Evolutionary conservation across 2,113 vertebrate genomes (phyloP).

Genomic region (Podiceps cristatus): DNA sequence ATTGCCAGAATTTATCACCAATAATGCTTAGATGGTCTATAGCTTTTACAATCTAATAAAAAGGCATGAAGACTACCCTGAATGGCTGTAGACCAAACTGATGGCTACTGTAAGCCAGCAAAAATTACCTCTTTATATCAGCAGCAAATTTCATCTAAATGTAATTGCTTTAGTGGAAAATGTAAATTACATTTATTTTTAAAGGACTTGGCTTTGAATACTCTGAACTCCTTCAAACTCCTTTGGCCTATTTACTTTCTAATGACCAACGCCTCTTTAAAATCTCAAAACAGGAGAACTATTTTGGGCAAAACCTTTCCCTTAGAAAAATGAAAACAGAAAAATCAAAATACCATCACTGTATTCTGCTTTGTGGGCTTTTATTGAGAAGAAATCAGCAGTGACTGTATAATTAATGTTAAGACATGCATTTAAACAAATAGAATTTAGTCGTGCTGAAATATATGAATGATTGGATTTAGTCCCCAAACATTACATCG

Average conservation of each 20-base stretch:
- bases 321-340: background rate
- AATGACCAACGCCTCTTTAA: background rate
- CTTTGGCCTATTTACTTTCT: background rate
- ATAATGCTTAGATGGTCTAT: background rate
- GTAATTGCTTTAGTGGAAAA: background rate
- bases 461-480: background rate
- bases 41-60: background rate
- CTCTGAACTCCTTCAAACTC: background rate
- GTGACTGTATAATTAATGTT: background rate
- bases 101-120: background rate
- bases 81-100: background rate
- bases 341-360: background rate
- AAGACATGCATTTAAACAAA: slow-evolving; percentile 1
- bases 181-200: background rate
- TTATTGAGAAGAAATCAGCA: background rate
- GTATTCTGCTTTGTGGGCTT: background rate
- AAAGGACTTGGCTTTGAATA: background rate
- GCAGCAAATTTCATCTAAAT: background rate
- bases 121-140: background rate
- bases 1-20: background rate
- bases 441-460: background rate
- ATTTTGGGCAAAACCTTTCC: background rate
- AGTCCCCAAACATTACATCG: background rate
- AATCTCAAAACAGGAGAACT: background rate
- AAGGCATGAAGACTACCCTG: background rate